A percentile compares a stretch with the other conserved stretches of the same genome.
phyloP scores from a whole-genome alignment of 2,888 invertebrate species.

The Anthrax anthrax region DNA sequence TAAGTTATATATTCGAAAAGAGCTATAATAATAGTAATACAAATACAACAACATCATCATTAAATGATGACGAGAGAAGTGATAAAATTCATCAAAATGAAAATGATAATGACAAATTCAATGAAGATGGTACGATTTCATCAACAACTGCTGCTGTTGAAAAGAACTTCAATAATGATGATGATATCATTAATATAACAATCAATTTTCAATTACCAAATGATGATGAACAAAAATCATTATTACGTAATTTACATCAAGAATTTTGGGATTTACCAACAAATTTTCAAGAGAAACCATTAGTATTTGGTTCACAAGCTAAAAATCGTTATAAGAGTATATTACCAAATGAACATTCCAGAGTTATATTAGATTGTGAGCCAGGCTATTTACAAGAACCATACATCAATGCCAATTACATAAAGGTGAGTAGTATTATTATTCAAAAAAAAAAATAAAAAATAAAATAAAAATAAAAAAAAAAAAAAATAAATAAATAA shows the following conservation, averaged over 20 bases:
- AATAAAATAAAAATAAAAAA: background rate
- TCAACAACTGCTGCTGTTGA: background rate
- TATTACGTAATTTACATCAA: slow-evolving; percentile 57
- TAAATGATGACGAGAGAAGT: background rate
- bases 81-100: background rate
- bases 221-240: slow-evolving; percentile 45
- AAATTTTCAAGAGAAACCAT: slow-evolving; percentile 80
- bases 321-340: slow-evolving; percentile 86
- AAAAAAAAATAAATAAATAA: no score
- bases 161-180: background rate
- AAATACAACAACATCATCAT: background rate
- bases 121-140: background rate
- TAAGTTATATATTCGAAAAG: slow-evolving; percentile 44
- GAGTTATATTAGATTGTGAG: slow-evolving; percentile 54
- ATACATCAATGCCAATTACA: slow-evolving; percentile 90
- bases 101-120: background rate
- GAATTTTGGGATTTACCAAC: slow-evolving; percentile 92
- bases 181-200: slow-evolving; percentile 6
- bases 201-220: slow-evolving; percentile 33
- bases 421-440: slow-evolving; percentile 47
- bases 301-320: slow-evolving; percentile 74
- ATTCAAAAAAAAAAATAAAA: background rate
- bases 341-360: slow-evolving; percentile 74
- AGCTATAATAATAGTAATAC: slow-evolving; percentile 34
- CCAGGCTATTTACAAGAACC: slow-evolving; percentile 44